A percentile compares a stretch with the other conserved stretches of the same genome.
These are phyloP conservation scores for Diarsia rubi DNA, from an alignment of 2,888 invertebrate species.

Conservation along the genomic window DNA sequence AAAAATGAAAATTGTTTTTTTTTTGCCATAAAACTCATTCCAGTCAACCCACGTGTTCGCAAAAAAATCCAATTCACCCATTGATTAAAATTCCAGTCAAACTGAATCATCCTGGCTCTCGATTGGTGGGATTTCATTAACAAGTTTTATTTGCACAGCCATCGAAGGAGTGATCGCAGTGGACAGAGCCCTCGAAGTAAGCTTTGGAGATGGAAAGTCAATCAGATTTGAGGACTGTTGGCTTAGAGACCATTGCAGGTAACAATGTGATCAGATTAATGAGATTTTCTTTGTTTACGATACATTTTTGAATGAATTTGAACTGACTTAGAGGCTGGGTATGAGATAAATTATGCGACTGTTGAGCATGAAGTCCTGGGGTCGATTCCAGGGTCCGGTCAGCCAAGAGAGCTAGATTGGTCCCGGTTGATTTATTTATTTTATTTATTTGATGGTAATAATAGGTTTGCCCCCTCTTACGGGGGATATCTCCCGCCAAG, in stretches of 20 bases:
- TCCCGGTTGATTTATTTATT: no score
- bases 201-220: conserved; percentile 73
- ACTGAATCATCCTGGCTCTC: conserved; percentile 21
- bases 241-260: conserved; percentile 92
- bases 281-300: background rate
- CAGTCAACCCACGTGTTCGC: background rate
- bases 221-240: conserved; percentile 87
- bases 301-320: no score
- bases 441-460: no score
- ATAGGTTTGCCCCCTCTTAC: no score
- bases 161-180: conserved; percentile 62
- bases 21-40: background rate
- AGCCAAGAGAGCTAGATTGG: no score
- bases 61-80: conserved; percentile 31
- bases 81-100: conserved; percentile 40
- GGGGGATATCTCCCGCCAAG: no score
- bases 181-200: conserved; percentile 71
- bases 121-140: conserved; percentile 47
- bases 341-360: no score
- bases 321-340: no score
- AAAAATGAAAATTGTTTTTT: background rate
- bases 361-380: no score
- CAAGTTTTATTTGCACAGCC: conserved; percentile 62
- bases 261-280: conserved; percentile 35
- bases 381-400: no score